Percentiles rank a stretch among this genome's conserved stretches.
These are phyloP conservation scores for Steatornis caripensis DNA, from an alignment of 2,113 vertebrate genomes.

Conservation along the genomic window DNA sequence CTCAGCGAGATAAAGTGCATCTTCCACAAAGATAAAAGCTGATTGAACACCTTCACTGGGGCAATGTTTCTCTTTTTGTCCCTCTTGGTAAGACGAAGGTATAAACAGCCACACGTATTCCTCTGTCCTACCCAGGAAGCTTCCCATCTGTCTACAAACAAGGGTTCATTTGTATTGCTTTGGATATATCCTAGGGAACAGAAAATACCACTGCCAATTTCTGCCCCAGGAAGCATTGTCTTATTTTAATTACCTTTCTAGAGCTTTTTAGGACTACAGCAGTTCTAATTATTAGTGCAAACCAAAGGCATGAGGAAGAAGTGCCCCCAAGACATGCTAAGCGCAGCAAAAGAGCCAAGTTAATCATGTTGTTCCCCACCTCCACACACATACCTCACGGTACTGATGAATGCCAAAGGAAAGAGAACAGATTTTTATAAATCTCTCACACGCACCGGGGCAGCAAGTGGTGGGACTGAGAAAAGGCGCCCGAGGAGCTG, in stretches of 20 bases:
- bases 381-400: not conserved
- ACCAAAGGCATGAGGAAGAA: not conserved
- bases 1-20: slow-evolving; percentile 1
- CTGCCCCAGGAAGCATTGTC: not conserved
- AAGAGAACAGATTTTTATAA: not conserved
- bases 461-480: not conserved
- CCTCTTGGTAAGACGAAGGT: not conserved
- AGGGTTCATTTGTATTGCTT: not conserved
- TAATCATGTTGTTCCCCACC: not conserved
- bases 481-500: not conserved
- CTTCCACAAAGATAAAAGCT: not conserved
- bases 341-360: not conserved
- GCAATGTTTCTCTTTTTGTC: not conserved
- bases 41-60: not conserved
- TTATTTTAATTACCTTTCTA: slow-evolving; percentile 31
- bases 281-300: slow-evolving; percentile 11
- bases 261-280: not conserved
- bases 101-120: not conserved
- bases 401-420: not conserved
- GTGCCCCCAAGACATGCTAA: not conserved
- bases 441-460: accelerated
- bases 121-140: not conserved
- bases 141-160: slow-evolving; percentile 5
- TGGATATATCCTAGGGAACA: not conserved
- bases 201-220: not conserved